phyloP scores from a whole-genome alignment of 64 coral and sea anemone species.

The Anthopleura sola region DNA sequence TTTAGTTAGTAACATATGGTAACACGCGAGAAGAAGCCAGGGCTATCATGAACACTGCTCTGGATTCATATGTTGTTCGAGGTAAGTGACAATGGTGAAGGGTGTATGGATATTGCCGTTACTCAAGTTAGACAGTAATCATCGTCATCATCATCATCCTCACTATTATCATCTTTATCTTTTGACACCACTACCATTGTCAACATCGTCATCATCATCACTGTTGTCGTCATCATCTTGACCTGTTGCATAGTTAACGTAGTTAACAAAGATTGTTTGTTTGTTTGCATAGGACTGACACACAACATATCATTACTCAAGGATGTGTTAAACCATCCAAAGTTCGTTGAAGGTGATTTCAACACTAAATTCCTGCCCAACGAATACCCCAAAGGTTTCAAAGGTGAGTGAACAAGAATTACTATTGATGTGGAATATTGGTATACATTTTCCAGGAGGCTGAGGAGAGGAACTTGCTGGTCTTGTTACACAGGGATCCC shows the following conservation, averaged over 20 bases:
- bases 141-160: not conserved
- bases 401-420: constrained; percentile 53
- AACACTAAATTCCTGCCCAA: constrained; percentile 87
- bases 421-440: not conserved
- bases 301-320: constrained; percentile 90
- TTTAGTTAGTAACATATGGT: constrained; percentile 34
- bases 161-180: not conserved
- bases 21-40: constrained; percentile 83
- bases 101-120: not conserved
- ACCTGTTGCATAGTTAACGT: too few relatives aligned
- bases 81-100: too few relatives aligned
- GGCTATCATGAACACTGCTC: constrained; percentile 86
- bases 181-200: not conserved
- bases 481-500: too few relatives aligned
- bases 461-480: too few relatives aligned
- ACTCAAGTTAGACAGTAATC: too few relatives aligned
- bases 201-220: too few relatives aligned
- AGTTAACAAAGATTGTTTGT: not conserved
- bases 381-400: constrained; percentile 84
- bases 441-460: not conserved
- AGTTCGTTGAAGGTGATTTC: constrained; percentile 78
- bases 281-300: constrained; percentile 66
- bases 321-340: constrained; percentile 90
- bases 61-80: constrained; percentile 98
- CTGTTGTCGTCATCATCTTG: too few relatives aligned